Conservation (phyloP, 2,888 invertebrate genomes). For the Physocephala rufipes region DNA sequence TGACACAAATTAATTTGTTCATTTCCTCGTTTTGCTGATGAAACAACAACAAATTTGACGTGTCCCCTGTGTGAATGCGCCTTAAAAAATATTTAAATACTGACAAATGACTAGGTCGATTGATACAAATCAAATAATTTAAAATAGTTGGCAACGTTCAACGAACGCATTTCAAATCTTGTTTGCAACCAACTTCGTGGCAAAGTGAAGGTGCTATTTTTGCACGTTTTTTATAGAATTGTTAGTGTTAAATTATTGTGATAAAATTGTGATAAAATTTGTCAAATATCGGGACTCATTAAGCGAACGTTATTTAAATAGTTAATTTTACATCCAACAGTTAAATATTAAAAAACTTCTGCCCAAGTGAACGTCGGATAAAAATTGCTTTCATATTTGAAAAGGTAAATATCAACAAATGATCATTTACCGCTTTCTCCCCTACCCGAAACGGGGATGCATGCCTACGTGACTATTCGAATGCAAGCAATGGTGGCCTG, state of each 20-base stretch:
- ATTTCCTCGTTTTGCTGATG: too few relatives aligned
- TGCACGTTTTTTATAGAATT: background rate
- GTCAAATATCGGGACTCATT: background rate
- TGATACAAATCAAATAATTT: too few relatives aligned
- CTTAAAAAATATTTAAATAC: too few relatives aligned
- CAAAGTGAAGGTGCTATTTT: background rate
- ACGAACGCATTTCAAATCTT: too few relatives aligned
- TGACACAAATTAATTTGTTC: too few relatives aligned
- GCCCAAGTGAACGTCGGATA: background rate
- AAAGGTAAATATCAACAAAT: conserved; percentile 18
- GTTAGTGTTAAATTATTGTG: background rate
- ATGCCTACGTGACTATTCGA: conserved; percentile 55
- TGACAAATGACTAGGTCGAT: too few relatives aligned
- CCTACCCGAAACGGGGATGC: background rate
- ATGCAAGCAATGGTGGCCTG: conserved; percentile 55
- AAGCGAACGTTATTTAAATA: too few relatives aligned
- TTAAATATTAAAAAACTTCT: background rate
- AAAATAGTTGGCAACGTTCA: too few relatives aligned
- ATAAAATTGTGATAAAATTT: conserved; percentile 1
- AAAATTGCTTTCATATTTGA: too few relatives aligned
- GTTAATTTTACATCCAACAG: too few relatives aligned
- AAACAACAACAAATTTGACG: too few relatives aligned
- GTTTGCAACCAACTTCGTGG: conserved; percentile 16
- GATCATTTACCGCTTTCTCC: background rate
- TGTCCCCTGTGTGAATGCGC: too few relatives aligned